phyloP scores from a whole-genome alignment of 92 coral and sea anemone genomes.

The Desmophyllum pertusum region DNA sequence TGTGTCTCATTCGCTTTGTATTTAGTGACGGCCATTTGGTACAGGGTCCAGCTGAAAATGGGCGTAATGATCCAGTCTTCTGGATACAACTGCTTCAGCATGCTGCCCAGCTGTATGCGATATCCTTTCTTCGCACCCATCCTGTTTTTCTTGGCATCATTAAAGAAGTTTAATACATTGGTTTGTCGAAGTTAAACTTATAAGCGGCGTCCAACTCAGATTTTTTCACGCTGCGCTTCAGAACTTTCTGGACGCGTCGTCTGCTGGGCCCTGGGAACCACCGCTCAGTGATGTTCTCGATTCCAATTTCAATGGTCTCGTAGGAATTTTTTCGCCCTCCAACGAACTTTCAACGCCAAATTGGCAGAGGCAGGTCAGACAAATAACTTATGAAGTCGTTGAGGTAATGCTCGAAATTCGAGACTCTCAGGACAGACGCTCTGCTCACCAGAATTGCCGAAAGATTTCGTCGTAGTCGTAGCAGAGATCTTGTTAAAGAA shows the following conservation, averaged over 20 bases:
- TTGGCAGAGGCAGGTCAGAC: no score
- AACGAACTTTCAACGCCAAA: conserved; percentile 85
- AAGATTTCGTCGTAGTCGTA: no score
- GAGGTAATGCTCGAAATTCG: no score
- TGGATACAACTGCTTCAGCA: conserved; percentile 79
- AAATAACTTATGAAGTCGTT: no score
- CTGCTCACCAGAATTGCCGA: no score
- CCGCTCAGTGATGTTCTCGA: conserved; percentile 75
- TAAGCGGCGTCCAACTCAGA: conserved; percentile 85
- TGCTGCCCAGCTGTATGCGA: conserved; percentile 77
- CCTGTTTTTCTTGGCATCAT: conserved; percentile 62
- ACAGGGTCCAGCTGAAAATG: conserved; percentile 78
- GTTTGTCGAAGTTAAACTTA: conserved; percentile 82
- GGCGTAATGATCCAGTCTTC: conserved; percentile 82
- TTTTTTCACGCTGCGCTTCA: conserved; percentile 70
- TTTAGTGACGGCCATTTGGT: conserved; percentile 89
- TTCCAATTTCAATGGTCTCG: conserved; percentile 73
- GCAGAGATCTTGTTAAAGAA: no score
- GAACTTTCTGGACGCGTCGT: conserved; percentile 73
- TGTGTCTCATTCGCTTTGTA: conserved; percentile 76
- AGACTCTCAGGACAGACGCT: no score
- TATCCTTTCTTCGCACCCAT: conserved; percentile 84
- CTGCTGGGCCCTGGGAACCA: conserved; percentile 73
- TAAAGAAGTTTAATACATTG: conserved; percentile 87
- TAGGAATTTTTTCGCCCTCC: conserved; percentile 75